These are phyloP conservation scores for Trichogramma pretiosum DNA, from an alignment of 1,140 invertebrate genomes.

Conservation along the genomic window DNA sequence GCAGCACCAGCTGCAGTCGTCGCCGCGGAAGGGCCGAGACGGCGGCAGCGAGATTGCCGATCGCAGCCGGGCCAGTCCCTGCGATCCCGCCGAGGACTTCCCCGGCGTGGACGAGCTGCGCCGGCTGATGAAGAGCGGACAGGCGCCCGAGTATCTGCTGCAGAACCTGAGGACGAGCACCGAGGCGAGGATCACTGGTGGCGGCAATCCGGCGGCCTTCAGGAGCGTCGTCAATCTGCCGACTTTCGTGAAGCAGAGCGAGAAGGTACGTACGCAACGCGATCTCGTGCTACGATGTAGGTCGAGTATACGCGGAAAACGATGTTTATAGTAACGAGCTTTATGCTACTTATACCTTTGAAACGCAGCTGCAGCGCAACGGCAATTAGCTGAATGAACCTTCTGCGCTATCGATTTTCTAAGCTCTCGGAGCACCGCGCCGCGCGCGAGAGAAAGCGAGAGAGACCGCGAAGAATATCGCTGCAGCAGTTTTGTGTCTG, in stretches of 20 bases:
- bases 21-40: conserved; percentile 27
- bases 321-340: no score
- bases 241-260: conserved; percentile 60
- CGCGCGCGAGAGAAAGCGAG: no score
- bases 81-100: conserved; percentile 48
- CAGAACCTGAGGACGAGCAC: conserved; percentile 53
- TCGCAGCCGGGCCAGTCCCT: conserved; percentile 39
- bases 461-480: no score
- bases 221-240: conserved; percentile 65
- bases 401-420: not conserved
- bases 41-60: conserved; percentile 11
- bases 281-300: not conserved
- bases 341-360: no score
- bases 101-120: conserved; percentile 59
- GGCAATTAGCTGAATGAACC: no score
- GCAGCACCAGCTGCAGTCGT: conserved; percentile 19
- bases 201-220: conserved; percentile 34
- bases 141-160: conserved; percentile 56
- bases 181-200: conserved; percentile 30
- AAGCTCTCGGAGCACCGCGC: not conserved
- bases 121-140: conserved; percentile 54
- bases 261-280: conserved; percentile 53
- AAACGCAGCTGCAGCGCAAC: no score
- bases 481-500: no score
- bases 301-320: no score